Percentiles rank a stretch among this genome's conserved stretches.
Conservation (phyloP, 2,888 invertebrate genomes). For the Nasonia oneida region DNA sequence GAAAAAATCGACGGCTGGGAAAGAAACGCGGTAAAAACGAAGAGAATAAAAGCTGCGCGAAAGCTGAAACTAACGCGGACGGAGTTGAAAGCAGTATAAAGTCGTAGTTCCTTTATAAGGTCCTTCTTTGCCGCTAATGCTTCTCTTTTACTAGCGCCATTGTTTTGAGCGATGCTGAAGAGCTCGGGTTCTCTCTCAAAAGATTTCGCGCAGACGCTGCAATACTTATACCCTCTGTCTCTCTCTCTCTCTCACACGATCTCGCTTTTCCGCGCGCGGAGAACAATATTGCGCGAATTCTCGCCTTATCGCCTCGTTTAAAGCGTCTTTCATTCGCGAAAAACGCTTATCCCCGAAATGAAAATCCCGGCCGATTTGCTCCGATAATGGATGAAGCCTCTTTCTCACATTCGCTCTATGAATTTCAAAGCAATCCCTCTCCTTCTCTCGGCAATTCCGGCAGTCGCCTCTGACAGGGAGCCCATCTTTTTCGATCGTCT, state of each 20-base stretch:
- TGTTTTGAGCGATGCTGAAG: slow-evolving; percentile 38
- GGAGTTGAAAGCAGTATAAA: slow-evolving; percentile 22
- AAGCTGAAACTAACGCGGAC: slow-evolving; percentile 1
- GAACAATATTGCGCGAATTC: slow-evolving; percentile 8
- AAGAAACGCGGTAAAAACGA: background rate
- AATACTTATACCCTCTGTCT: background rate
- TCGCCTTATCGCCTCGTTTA: background rate
- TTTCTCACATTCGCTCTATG: slow-evolving; percentile 54
- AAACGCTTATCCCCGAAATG: slow-evolving; percentile 63
- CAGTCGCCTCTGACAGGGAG: background rate
- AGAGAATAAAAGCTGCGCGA: background rate
- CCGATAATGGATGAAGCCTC: slow-evolving; percentile 70
- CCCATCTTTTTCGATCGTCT: slow-evolving; percentile 33
- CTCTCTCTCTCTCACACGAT: background rate
- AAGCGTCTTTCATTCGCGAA: background rate
- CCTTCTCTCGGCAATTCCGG: slow-evolving; percentile 44
- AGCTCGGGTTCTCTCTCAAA: background rate
- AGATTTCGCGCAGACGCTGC: slow-evolving; percentile 14
- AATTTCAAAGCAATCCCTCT: slow-evolving; percentile 51
- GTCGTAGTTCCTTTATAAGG: slow-evolving; percentile 53
- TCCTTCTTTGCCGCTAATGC: slow-evolving; percentile 43
- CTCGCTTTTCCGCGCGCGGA: background rate
- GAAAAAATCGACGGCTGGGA: background rate
- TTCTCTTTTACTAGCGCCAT: slow-evolving; percentile 47
- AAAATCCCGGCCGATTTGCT: slow-evolving; percentile 70